These are phyloP conservation scores for Pelochelys cantorii DNA, from an alignment of 2,797 vertebrate species.

Conservation along the genomic window DNA sequence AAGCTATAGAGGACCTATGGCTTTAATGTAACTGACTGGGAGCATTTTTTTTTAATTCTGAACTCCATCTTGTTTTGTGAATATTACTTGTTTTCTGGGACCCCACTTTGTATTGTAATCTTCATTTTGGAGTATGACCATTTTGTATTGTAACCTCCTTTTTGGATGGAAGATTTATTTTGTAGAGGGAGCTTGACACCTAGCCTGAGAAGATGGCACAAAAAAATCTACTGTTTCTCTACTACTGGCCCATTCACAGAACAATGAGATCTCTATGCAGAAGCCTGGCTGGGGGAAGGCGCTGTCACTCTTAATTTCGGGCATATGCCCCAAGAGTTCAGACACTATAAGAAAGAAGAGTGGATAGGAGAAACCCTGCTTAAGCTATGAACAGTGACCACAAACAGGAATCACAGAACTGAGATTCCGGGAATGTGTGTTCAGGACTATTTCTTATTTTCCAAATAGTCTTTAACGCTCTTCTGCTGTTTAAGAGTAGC, in stretches of 20 bases:
- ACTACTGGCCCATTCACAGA: not conserved
- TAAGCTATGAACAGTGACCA: not conserved
- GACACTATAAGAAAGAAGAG: not conserved
- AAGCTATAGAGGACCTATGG: not conserved
- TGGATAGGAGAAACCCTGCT: not conserved
- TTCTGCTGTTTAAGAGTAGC: not conserved
- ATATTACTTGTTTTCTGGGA: not conserved
- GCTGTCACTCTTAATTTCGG: not conserved
- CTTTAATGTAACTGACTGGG: not conserved
- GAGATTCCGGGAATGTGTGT: not conserved
- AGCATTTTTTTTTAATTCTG: not conserved
- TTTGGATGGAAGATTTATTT: not conserved
- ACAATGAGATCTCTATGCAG: not conserved
- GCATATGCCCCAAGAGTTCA: not conserved
- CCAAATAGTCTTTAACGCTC: not conserved
- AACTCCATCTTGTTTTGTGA: not conserved
- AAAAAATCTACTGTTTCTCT: not conserved
- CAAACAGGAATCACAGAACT: not conserved
- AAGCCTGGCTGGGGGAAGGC: not conserved
- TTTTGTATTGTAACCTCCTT: not conserved
- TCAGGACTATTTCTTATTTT: not conserved
- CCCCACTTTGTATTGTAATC: not conserved
- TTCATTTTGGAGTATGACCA: not conserved
- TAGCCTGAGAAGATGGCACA: not conserved
- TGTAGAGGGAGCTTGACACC: not conserved